Percentiles rank a stretch among this genome's conserved stretches.
These are phyloP conservation scores for Sylvilagus bachmani DNA, from an alignment of 2,113 vertebrate genomes.

Conservation along the genomic window DNA sequence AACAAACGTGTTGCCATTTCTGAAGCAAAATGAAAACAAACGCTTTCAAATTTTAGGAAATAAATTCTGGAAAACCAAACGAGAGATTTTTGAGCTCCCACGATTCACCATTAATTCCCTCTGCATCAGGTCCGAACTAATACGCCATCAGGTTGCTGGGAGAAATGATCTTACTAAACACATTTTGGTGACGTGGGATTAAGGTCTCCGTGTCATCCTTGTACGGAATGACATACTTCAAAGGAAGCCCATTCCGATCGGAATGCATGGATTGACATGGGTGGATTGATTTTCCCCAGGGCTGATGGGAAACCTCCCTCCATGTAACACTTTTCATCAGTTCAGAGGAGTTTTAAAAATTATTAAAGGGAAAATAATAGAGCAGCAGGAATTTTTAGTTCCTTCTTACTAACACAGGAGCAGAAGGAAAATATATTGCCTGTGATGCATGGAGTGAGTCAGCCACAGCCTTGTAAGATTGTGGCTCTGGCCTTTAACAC, in stretches of 20 bases:
- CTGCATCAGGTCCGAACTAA: slow-evolving; percentile 24
- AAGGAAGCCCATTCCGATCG: slow-evolving; percentile 51
- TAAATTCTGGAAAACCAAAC: slow-evolving; percentile 20
- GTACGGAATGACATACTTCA: slow-evolving; percentile 66
- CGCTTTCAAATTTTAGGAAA: slow-evolving; percentile 32
- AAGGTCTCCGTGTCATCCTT: not conserved
- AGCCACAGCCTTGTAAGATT: not conserved
- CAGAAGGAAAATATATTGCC: slow-evolving; percentile 11
- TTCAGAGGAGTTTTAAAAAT: slow-evolving; percentile 25
- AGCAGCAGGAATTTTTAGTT: not conserved
- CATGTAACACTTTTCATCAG: slow-evolving; percentile 52
- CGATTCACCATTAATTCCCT: not conserved
- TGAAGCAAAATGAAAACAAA: slow-evolving; percentile 47
- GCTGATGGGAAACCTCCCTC: slow-evolving; percentile 41
- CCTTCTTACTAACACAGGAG: not conserved
- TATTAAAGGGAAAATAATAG: slow-evolving; percentile 29
- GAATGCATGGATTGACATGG: slow-evolving; percentile 8
- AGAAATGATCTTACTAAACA: slow-evolving; percentile 52
- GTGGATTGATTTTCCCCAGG: slow-evolving; percentile 33
- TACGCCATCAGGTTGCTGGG: slow-evolving; percentile 42
- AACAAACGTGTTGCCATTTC: not conserved
- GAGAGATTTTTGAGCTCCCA: not conserved
- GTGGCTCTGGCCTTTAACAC: not conserved
- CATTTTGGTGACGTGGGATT: slow-evolving; percentile 25
- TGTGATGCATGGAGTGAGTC: not conserved